Base-by-base conservation (phyloP, 2,113 vertebrate genomes). In the Telmatochromis brachygnathus region DNA sequence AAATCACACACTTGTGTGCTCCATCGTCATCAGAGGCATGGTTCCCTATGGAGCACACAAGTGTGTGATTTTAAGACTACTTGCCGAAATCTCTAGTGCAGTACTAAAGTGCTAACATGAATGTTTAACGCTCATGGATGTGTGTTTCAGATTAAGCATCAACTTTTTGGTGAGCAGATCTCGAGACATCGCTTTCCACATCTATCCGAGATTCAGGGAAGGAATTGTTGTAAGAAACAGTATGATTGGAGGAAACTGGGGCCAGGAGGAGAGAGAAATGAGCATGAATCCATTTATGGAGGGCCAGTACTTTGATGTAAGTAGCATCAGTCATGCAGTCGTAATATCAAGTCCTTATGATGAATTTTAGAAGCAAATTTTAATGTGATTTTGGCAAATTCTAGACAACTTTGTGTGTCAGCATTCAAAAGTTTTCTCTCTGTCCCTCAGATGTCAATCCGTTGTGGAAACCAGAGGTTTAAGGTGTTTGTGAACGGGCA, bases 251-350 rank as follows among this genome's bases (percentile, higher is more conserved):
- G 96, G 96, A 26, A 26, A 26, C 4, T 98, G 97, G 97, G 97
- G 97, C 0, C 0, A 70, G 0, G 97, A 98, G 90, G 97, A 98
- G 35, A 87, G 84, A 14, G 93, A 95, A 6, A 0, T 96, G 3
- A 1, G 56, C 55, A 5, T 87, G 62, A 97, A 95, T 93, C 97
- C 97, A 0, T 98, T 98, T 81, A 21, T 42, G 19, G 94, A 94
- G 7, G 97, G 97, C 21, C 96, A 97, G 87, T 97, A 95, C 95
- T 98, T 98, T 77, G 97, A 98, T 7, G 97, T 98, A 62, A 96
- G 97, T 91, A 2, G 0, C 3, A 8, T 37, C 39, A 9, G 19
- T 33, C 17, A 2, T 0, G 4, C 15, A 15, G 26, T 49, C 12
- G 0, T 45, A 9, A 39, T 14, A 70, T 70, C 62, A 42, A 70